Percentiles rank a stretch among this genome's conserved stretches.
phyloP scores from a whole-genome alignment of 2,888 invertebrate species.

The Drosophila barbarae region DNA sequence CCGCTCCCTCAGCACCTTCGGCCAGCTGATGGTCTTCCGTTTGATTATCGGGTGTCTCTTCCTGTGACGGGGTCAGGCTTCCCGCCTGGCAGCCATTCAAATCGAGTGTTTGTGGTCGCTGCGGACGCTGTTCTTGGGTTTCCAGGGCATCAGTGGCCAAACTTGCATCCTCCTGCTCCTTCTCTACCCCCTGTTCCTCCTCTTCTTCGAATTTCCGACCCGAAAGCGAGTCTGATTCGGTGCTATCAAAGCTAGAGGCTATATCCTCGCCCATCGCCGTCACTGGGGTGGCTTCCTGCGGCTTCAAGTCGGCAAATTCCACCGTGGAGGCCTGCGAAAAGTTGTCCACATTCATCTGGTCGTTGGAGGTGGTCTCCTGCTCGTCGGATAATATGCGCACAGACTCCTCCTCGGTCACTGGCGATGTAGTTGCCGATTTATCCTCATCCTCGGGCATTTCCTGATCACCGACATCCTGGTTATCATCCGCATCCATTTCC shows the following conservation, averaged over 20 bases:
- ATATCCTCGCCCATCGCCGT: slow-evolving; percentile 37
- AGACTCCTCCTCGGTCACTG: slow-evolving; percentile 59
- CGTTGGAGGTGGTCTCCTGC: slow-evolving; percentile 61
- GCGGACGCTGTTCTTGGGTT: slow-evolving; percentile 58
- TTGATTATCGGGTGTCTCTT: slow-evolving; percentile 13
- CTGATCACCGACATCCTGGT: slow-evolving; percentile 13
- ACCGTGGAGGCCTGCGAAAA: slow-evolving; percentile 80
- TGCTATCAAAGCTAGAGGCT: slow-evolving; percentile 68
- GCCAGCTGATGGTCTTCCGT: not conserved
- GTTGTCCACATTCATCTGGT: slow-evolving; percentile 77
- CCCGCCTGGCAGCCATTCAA: slow-evolving; percentile 66
- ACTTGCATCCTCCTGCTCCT: slow-evolving; percentile 23
- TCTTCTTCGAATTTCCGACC: slow-evolving; percentile 60
- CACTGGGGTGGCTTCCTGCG: slow-evolving; percentile 42
- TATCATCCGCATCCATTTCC: slow-evolving; percentile 78
- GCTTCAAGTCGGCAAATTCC: slow-evolving; percentile 77
- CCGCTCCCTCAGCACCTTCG: not conserved
- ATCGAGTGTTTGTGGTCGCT: slow-evolving; percentile 78
- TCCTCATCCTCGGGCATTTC: slow-evolving; percentile 42
- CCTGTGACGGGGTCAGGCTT: slow-evolving; percentile 74
- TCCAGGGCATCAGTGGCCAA: slow-evolving; percentile 48
- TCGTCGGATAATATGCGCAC: slow-evolving; percentile 61
- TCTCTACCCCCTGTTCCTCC: slow-evolving; percentile 19
- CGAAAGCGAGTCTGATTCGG: slow-evolving; percentile 69
- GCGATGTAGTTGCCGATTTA: slow-evolving; percentile 42